A percentile compares a stretch with the other conserved stretches of the same genome.
phyloP scores from a whole-genome alignment of 1,140 invertebrate species.

The Drosophila obscura region DNA sequence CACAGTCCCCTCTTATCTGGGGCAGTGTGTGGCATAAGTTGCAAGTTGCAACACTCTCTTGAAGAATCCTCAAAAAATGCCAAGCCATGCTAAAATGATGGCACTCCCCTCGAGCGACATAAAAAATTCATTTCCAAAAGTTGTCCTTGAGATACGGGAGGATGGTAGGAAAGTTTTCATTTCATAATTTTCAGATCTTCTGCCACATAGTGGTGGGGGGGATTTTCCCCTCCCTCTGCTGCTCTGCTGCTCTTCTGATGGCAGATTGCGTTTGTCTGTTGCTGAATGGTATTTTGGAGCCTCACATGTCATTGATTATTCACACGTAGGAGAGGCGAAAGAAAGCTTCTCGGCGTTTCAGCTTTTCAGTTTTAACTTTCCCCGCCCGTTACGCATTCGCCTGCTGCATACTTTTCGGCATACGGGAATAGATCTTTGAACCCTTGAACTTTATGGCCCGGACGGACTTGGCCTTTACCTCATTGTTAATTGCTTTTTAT shows the following conservation, averaged over 20 bases:
- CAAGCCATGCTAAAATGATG: conserved; percentile 42
- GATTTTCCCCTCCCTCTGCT: no score
- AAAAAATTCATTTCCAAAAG: conserved; percentile 70
- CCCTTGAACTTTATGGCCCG: conserved; percentile 48
- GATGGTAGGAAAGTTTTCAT: conserved; percentile 43
- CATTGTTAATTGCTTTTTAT: conserved; percentile 67
- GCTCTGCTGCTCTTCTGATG: conserved; percentile 16
- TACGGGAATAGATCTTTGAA: conserved; percentile 51
- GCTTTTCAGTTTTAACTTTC: conserved; percentile 3
- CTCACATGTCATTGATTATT: conserved; percentile 44
- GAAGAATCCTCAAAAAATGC: conserved; percentile 35
- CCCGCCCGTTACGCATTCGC: neutral
- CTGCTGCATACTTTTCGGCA: conserved; percentile 35
- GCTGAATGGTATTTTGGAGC: conserved; percentile 29
- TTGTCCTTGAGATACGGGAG: conserved; percentile 29
- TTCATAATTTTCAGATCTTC: conserved; percentile 44
- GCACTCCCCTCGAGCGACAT: conserved; percentile 31
- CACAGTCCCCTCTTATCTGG: conserved; percentile 6
- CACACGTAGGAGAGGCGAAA: neutral
- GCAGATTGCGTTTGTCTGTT: conserved; percentile 8
- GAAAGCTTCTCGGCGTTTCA: conserved; percentile 31
- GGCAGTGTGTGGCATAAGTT: conserved; percentile 53
- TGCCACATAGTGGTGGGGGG: conserved; percentile 12
- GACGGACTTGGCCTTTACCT: conserved; percentile 43
- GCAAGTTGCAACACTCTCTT: conserved; percentile 18